Base-by-base conservation (phyloP, 2,113 vertebrate genomes). In the Etheostoma spectabile region DNA sequence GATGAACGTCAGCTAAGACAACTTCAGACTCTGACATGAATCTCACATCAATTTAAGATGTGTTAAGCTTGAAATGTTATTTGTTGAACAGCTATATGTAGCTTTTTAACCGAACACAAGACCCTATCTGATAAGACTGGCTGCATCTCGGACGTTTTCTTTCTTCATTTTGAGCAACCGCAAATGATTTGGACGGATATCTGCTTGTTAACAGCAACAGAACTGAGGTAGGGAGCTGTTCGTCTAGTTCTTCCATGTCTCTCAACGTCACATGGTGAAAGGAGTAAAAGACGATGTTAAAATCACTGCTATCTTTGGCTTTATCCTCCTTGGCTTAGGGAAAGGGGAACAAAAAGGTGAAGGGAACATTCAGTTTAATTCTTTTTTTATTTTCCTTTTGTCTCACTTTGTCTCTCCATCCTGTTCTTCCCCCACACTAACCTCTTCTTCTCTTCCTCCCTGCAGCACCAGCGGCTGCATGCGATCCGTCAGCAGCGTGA, bases 401-500 rank as follows among this genome's bases (percentile, higher is more conserved):
- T 8, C 6, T 18, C 19, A 22, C 19, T 18, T 2, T 18, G 7
- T 21, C 22, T 21, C 22, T 46, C 8, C 35, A 8, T 11, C 27
- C 59, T 46, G 12, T 27, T 30, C 27, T 14, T 45, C n/a, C 48
- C 59, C 38, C 21, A 2, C 14, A 1, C 35, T 79, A 2, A 49
- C 5, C 24, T 49, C 33, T 10, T 46, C 72, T 33, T 48, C 33
- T 70, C 22, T 45, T 70, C 72, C 30, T 78, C 51, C 24, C 19
- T 65, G 27, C 95, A 99, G 98, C 22, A 87, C 0, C 0, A 24
- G 15, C 92, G 97, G n/a, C 33, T 98, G 77, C 0, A 2, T 1
- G 30, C 65, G 3, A 95, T 99, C 90, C 53, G 79, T 27, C 59
- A 83, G 67, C 97, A 98, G 92, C 94, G 93, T 30, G 87, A 97